Conservation (phyloP, 2,888 invertebrate species). For the Asteroscopus sphinx region DNA sequence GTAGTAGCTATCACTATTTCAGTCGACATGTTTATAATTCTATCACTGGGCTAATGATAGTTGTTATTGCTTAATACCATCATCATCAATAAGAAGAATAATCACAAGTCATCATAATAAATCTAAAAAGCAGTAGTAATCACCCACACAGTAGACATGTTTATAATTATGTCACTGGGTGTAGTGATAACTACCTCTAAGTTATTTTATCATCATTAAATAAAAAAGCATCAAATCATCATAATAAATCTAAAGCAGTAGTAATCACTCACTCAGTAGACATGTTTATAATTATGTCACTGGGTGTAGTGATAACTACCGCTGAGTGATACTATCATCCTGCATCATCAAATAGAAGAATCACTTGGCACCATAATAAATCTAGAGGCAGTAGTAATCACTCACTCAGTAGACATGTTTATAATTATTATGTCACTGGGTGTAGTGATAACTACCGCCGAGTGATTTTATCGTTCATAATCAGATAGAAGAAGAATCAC, state of each 20-base stretch:
- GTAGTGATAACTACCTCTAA: constrained; percentile 20
- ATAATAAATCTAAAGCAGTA: background rate
- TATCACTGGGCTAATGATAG: constrained; percentile 39
- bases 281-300: constrained; percentile 60
- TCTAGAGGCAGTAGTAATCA: too few species aligned
- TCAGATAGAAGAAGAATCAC: too few species aligned
- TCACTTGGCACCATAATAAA: too few species aligned
- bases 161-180: constrained; percentile 44
- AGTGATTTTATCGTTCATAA: too few species aligned
- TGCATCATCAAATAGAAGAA: background rate
- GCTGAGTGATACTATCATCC: constrained; percentile 8
- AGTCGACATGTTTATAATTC: constrained; percentile 30
- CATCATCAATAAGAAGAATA: too few species aligned
- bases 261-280: constrained; percentile 35
- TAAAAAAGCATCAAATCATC: background rate
- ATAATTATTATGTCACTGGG: constrained; percentile 44
- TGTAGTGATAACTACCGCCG: constrained; percentile 8
- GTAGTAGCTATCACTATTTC: constrained; percentile 26
- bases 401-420: too few species aligned
- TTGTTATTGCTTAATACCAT: background rate
- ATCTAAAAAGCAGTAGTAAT: background rate
- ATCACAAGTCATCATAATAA: too few species aligned
- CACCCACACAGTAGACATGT: constrained; percentile 42
- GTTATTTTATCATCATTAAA: background rate
- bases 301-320: constrained; percentile 59